phyloP scores from a whole-genome alignment of 2,888 invertebrate genomes.

The Agriotes lineatus region DNA sequence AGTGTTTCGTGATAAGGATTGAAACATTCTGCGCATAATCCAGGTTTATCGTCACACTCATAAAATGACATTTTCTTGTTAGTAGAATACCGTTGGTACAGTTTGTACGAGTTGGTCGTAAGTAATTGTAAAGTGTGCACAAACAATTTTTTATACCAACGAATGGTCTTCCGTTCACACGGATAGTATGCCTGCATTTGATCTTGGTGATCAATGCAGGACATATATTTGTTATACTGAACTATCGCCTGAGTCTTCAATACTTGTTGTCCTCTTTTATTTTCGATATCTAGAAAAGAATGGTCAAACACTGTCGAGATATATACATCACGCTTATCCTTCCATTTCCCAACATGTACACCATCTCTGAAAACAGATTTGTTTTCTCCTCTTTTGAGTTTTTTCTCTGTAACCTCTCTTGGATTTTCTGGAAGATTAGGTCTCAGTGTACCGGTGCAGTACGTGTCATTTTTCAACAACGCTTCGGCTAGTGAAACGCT shows the following conservation, averaged over 20 bases:
- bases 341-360: not conserved
- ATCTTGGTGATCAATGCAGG: too few species aligned
- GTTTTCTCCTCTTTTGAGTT: not conserved
- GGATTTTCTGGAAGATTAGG: not conserved
- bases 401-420: not conserved
- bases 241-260: too few species aligned
- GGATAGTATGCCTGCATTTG: not conserved
- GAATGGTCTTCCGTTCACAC: not conserved
- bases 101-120: slow-evolving; percentile 17
- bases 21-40: too few species aligned
- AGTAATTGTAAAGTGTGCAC: slow-evolving; percentile 13
- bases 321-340: too few species aligned
- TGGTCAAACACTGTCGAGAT: too few species aligned
- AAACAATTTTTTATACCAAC: not conserved
- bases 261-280: too few species aligned
- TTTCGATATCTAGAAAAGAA: too few species aligned
- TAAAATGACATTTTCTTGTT: too few species aligned
- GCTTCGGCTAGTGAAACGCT: not conserved
- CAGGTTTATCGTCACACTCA: too few species aligned
- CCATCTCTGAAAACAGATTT: not conserved
- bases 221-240: too few species aligned
- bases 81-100: not conserved
- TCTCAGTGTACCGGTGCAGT: not conserved
- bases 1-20: too few species aligned
- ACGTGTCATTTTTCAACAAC: not conserved